These are phyloP conservation scores for Phrynosoma platyrhinos DNA, from an alignment of 2,113 vertebrate species.

Conservation along the genomic window DNA sequence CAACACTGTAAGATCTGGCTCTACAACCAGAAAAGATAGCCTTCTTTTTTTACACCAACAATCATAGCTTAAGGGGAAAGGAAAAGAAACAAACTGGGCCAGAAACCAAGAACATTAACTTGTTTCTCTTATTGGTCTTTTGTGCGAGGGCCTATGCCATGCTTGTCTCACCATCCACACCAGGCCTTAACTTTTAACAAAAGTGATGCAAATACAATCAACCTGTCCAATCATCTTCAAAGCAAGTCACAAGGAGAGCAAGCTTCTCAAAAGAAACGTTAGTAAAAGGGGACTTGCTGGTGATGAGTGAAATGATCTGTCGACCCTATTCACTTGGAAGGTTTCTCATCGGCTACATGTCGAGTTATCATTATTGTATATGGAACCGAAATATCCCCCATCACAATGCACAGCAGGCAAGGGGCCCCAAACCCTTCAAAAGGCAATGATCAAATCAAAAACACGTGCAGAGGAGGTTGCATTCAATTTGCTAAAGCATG, in stretches of 20 bases:
- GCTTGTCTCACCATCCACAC: not conserved
- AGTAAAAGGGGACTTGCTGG: slow-evolving; percentile 16
- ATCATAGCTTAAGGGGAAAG: not conserved
- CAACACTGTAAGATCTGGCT: not conserved
- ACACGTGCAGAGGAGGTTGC: slow-evolving; percentile 75
- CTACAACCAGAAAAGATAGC: not conserved
- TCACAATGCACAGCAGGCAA: slow-evolving; percentile 69
- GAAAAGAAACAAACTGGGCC: not conserved
- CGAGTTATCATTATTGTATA: slow-evolving; percentile 69
- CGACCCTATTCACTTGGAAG: slow-evolving; percentile 62
- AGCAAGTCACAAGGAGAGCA: not conserved
- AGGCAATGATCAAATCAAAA: slow-evolving; percentile 82
- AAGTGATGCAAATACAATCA: not conserved
- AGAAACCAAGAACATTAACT: not conserved
- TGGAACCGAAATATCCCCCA: slow-evolving; percentile 71
- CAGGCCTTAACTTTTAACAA: not conserved
- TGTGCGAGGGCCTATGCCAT: too few relatives aligned
- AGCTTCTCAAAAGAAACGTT: not conserved
- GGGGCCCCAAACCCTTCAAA: slow-evolving; percentile 74
- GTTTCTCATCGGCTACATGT: slow-evolving; percentile 67
- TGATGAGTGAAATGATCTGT: slow-evolving; percentile 30
- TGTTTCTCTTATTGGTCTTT: too few relatives aligned
- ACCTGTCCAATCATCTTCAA: not conserved
- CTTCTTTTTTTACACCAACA: not conserved
- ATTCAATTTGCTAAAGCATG: slow-evolving; percentile 75